These are phyloP conservation scores for Syrrhaptes paradoxus DNA, from an alignment of 2,113 vertebrate genomes.

Conservation along the genomic window DNA sequence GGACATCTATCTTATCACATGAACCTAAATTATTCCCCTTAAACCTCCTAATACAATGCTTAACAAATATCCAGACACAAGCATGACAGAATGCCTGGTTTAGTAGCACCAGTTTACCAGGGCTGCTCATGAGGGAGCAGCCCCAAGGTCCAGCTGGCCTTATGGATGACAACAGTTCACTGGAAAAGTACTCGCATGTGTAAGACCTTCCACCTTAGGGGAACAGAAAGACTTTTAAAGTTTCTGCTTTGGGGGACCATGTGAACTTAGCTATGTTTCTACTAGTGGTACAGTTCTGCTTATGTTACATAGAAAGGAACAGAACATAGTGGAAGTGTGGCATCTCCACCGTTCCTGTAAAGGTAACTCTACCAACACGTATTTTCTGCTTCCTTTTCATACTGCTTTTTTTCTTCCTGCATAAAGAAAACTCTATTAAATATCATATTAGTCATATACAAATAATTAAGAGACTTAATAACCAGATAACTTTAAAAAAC, in stretches of 20 bases:
- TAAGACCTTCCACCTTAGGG: not conserved
- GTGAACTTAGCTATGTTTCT: not conserved
- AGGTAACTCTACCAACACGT: accelerated
- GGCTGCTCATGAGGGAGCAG: not conserved
- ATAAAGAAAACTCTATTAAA: not conserved
- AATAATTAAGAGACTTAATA: not conserved
- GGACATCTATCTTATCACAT: not conserved
- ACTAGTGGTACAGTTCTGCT: not conserved
- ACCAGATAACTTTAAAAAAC: not conserved
- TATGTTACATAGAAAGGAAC: not conserved
- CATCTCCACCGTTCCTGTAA: not conserved
- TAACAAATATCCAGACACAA: not conserved
- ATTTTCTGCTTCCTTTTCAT: not conserved
- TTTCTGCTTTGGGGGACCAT: not conserved
- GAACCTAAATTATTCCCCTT: not conserved
- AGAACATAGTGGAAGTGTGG: not conserved
- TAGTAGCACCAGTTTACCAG: not conserved
- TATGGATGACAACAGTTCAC: not conserved
- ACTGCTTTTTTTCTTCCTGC: not conserved
- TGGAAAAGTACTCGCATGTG: not conserved
- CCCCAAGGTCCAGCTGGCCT: not conserved
- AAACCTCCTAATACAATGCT: not conserved
- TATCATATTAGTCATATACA: not conserved
- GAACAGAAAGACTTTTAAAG: too few species aligned
- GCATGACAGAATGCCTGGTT: not conserved